Evolutionary conservation across 1,140 invertebrate species (phyloP), one percentile per base, ranked within the genome.

Genomic region (Nautilus pompilius): DNA sequence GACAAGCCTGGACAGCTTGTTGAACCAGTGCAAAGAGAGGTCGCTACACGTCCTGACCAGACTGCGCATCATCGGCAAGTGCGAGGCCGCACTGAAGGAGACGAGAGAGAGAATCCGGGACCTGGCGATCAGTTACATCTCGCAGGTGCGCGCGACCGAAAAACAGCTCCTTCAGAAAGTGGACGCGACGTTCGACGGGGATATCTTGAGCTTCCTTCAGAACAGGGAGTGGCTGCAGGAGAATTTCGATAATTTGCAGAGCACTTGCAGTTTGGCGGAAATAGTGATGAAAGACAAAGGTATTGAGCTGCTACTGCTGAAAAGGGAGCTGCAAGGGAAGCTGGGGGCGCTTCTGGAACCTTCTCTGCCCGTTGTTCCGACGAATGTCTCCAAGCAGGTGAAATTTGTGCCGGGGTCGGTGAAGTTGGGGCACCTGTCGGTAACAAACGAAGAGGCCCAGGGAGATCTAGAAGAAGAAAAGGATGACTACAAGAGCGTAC

Each of bases 241-340:
- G 56, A 77, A 71, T 60, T 58, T 78, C 24, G 78, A 80, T 26
- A 73, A 73, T 33, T 62, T 83, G 15, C 71, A 82, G 69, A 78
- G 67, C 46, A 76, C 80, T 6, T 79, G 74, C 61, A 75, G 75
- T 51, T 62, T 83, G 28, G 77, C 81, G 15, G 79, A 82, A 41
- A 75, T 82, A 41, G 76, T 83, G 8, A 69, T 82, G 64, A 73
- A 76, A 45, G 77, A 79, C 62, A 76, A 74, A 58, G 77, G 77
- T 22, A 76, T 83, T 29, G 82, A 83, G 70, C 71, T 83, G 65
- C 63, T 83, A 30, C 70, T 83, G 0, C 49, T 83, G 8, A 80
- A 82, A 65, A 78, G 78, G 48, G 76, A 83, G 56, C 70, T 83
- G 24, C 67, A 79, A 36, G 67, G 73, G 13, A 82, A 82, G 66